Evolutionary conservation across 2,888 invertebrate genomes (phyloP), one percentile per base, ranked within the genome.

Genomic region (Spialia ferax): DNA sequence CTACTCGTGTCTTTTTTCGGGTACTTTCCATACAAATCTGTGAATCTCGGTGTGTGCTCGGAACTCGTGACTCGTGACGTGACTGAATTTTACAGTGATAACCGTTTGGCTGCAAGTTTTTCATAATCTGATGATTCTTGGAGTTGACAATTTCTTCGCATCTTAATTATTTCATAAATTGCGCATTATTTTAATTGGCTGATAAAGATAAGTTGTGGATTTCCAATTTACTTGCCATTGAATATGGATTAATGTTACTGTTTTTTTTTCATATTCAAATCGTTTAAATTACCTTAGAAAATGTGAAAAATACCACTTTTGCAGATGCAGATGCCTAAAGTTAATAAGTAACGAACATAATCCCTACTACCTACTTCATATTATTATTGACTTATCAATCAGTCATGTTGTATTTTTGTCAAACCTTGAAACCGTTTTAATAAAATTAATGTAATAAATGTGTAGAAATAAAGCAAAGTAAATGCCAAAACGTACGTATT

Each of bases 381-480:
- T 62, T 50, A 18, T n/a, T n/a, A n/a, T n/a, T n/a, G n/a, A 18
- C 6, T 10, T n/a, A 13, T 38, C 18, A 5, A 42, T 38, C n/a
- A n/a, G n/a, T 15, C 45, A 29, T 56, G 23, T 52, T 35, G 32
- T 35, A n/a, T 38, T 38, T 15, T 54, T 55, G 54, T 45, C 22
- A 22, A 50, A 22, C 11, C 26, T 42, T 23, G 50, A 68, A 69
- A 66, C 70, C 69, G 71, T 71, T 73, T 73, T 72, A n/a, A n/a
- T n/a, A n/a, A n/a, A n/a, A n/a, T 22, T 22, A 2, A 50, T 50
- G 10, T 68, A 71, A 74, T 72, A 66, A 18, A 52, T 64, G n/a
- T 65, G 54, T 74, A 71, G 70, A 75, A 76, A 74, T 81, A 77
- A 79, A 76, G 81, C 82, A 84, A 88, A 87, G 84, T 77, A 80